phyloP scores from a whole-genome alignment of 92 coral and sea anemone species.

The Micromussa lordhowensis region DNA sequence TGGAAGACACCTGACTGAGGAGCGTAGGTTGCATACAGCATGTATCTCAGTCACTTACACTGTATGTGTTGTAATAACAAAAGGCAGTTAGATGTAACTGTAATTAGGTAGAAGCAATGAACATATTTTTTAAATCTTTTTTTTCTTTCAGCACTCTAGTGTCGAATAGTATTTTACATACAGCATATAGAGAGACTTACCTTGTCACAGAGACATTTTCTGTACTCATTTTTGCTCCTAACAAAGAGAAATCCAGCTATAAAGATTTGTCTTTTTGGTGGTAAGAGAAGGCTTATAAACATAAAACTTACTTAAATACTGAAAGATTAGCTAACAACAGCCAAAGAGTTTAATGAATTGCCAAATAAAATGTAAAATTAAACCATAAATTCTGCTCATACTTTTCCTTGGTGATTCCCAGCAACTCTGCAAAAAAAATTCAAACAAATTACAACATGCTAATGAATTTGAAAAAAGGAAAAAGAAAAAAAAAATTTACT shows the following conservation, averaged over 20 bases:
- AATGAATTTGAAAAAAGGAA: background rate
- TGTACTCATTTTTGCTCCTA: conserved; percentile 80
- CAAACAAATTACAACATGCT: background rate
- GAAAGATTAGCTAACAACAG: background rate
- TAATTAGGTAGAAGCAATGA: background rate
- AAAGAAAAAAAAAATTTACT: background rate
- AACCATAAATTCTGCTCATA: background rate
- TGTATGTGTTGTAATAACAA: no score
- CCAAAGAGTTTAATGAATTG: background rate
- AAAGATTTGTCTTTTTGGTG: background rate
- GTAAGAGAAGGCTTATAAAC: background rate
- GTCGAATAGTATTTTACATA: background rate
- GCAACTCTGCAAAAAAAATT: conserved; percentile 9
- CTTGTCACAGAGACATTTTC: conserved; percentile 32
- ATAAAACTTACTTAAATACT: background rate
- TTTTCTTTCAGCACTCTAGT: no score
- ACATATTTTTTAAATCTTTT: no score
- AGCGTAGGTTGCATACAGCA: no score
- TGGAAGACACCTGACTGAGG: no score
- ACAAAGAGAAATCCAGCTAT: background rate
- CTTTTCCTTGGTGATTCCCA: conserved; percentile 35
- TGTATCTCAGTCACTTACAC: no score
- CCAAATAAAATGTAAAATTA: background rate
- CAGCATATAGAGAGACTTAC: conserved; percentile 29
- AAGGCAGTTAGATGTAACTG: no score